Base-by-base conservation (phyloP, 2,888 invertebrate species). In the Sinopyrophorus schimmeli region DNA sequence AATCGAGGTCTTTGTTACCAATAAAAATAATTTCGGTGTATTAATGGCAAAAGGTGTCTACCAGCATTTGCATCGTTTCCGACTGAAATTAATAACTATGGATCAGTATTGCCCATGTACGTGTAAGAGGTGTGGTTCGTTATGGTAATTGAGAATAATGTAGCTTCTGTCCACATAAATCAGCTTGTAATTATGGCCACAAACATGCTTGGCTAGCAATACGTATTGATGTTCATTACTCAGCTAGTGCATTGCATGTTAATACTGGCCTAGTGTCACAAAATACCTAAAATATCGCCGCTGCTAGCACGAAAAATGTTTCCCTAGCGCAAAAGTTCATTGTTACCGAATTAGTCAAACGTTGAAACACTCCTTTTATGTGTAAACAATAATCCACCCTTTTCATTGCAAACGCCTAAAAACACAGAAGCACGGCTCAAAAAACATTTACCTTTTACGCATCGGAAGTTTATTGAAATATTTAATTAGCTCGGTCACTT, bases 101-200 rank as follows among this genome's bases (percentile, higher is more conserved):
- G 56, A 54, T 55, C 54, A 58, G 32, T 57, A 60, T 56, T 59
- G 61, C 61, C 59, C 63, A 62, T 61, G 60, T 63, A 62, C 63
- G 59, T 64, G 65, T 65, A 62, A 66, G 68, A 69, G 71, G 68
- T 68, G 70, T 65, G 69, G 69, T 62, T 60, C 66, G 69, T 67
- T 69, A 70, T 69, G 70, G 69, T 72, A 71, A 73, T 72, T 71
- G 69, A 70, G 71, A 73, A 62, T 71, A 71, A 72, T 72, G 70
- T 68, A 60, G 62, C 66, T 57, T 62, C 61, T 61, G 61, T 64
- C 62, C 61, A 61, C 65, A 69, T 72, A 72, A 72, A 72, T 72
- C 71, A 71, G 58, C 59, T 61, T 56, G 65, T 72, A 72, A 71
- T 71, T 70, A 71, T 67, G 65, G 67, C 65, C 64, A 57, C 66